Evolutionary conservation across 2,888 invertebrate genomes (phyloP).

Genomic region (Sarcophaga subvicina): DNA sequence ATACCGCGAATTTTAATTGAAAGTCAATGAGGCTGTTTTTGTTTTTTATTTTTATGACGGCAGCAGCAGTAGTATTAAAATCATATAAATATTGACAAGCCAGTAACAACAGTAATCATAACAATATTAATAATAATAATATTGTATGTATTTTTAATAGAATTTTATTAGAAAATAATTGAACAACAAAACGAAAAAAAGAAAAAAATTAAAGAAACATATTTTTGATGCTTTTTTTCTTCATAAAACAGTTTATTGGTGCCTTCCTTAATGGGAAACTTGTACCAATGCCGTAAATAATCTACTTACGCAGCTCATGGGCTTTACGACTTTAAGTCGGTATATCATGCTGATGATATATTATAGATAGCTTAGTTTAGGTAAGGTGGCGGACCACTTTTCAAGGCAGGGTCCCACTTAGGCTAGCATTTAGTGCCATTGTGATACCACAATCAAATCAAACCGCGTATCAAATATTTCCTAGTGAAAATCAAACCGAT

Average conservation of each 20-base stretch:
- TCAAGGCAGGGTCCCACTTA: too few species aligned
- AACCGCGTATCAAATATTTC: too few species aligned
- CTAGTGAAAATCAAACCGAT: too few species aligned
- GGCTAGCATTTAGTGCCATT: too few species aligned
- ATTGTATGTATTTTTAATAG: conserved; percentile 24
- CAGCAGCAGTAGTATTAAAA: neutral
- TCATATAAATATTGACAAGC: conserved; percentile 32
- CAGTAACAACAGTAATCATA: conserved; percentile 13
- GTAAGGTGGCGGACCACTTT: too few species aligned
- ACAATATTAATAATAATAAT: conserved; percentile 2
- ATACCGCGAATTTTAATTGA: conserved; percentile 52
- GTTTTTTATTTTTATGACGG: neutral
- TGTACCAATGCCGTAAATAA: too few species aligned
- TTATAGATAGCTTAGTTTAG: too few species aligned
- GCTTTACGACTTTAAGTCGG: too few species aligned
- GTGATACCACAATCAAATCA: too few species aligned
- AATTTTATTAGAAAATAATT: conserved; percentile 44
- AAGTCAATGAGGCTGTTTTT: conserved; percentile 48
- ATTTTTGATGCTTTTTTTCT: neutral
- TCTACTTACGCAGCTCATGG: too few species aligned
- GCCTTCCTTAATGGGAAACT: too few species aligned
- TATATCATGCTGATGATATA: too few species aligned
- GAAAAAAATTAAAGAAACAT: conserved; percentile 1
- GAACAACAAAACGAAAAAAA: neutral
- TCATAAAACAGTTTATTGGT: neutral